These are phyloP conservation scores for Acromyrmex charruanus DNA, from an alignment of 1,140 invertebrate genomes.

Conservation along the genomic window DNA sequence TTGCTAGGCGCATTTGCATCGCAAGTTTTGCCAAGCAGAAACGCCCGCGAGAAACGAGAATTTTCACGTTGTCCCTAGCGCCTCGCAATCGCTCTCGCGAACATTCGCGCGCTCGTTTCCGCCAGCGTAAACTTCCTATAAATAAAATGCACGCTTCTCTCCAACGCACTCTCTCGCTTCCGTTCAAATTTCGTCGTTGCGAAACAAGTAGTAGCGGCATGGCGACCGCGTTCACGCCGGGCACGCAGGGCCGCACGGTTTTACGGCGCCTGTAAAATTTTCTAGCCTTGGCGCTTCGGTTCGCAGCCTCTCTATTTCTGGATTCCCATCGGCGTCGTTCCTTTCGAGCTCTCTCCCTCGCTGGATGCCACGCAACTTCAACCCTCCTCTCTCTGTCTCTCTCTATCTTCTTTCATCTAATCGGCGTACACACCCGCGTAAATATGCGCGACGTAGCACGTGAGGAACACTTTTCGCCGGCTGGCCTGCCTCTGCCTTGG, in stretches of 20 bases:
- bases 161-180: slow-evolving; percentile 23
- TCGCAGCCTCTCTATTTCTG: slow-evolving; percentile 71
- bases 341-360: slow-evolving; percentile 56
- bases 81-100: neutral
- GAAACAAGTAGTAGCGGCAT: slow-evolving; percentile 24
- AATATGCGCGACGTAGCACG: slow-evolving; percentile 6
- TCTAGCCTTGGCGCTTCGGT: slow-evolving; percentile 61
- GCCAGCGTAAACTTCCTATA: slow-evolving; percentile 54
- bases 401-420: slow-evolving; percentile 52
- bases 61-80: slow-evolving; percentile 37
- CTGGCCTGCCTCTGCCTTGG: neutral
- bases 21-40: neutral
- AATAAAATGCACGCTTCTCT: slow-evolving; percentile 56
- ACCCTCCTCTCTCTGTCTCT: slow-evolving; percentile 17
- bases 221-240: neutral
- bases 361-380: slow-evolving; percentile 51
- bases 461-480: slow-evolving; percentile 2
- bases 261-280: slow-evolving; percentile 53
- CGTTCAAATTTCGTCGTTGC: slow-evolving; percentile 45
- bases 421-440: slow-evolving; percentile 62
- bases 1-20: slow-evolving; percentile 25
- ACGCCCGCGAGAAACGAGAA: slow-evolving; percentile 18
- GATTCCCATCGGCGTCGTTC: neutral
- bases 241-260: slow-evolving; percentile 46
- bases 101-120: slow-evolving; percentile 30